Conservation (phyloP, 2,888 invertebrate genomes). For the Phengaris alcon region DNA sequence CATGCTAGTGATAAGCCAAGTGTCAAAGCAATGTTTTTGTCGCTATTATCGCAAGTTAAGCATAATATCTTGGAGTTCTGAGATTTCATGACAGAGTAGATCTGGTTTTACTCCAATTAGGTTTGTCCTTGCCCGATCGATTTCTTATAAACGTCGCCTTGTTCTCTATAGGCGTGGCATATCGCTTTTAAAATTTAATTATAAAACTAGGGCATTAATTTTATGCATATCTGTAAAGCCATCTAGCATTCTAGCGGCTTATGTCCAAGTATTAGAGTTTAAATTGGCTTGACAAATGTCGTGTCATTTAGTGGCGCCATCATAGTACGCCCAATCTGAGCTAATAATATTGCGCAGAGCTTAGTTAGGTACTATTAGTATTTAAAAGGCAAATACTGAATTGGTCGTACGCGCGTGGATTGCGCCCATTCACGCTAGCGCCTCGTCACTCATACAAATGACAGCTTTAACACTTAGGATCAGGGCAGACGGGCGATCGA, state of each 20-base stretch:
- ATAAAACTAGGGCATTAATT: constrained; percentile 27
- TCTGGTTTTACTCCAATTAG: constrained; percentile 29
- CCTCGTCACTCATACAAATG: constrained; percentile 68
- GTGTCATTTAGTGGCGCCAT: constrained; percentile 63
- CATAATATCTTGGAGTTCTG: not conserved
- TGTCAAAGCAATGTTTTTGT: constrained; percentile 1
- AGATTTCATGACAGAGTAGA: constrained; percentile 3
- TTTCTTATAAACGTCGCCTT: constrained; percentile 31
- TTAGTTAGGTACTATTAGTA: not conserved
- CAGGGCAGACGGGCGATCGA: constrained; percentile 31
- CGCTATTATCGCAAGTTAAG: not conserved
- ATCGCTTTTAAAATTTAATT: constrained; percentile 26
- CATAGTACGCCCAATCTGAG: constrained; percentile 36
- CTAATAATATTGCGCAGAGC: not conserved
- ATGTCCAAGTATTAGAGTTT: constrained; percentile 30
- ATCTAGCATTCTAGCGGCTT: constrained; percentile 29
- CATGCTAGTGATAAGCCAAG: not conserved
- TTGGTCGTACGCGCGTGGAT: constrained; percentile 55
- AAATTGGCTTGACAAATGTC: constrained; percentile 12
- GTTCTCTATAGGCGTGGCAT: constrained; percentile 26
- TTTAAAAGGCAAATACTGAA: constrained; percentile 17
- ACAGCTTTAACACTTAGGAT: constrained; percentile 60
- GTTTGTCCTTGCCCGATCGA: constrained; percentile 14
- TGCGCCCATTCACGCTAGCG: constrained; percentile 51
- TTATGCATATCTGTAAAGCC: constrained; percentile 13